Conservation (phyloP, 2,113 vertebrate species). For the Aleadryas rufinucha region DNA sequence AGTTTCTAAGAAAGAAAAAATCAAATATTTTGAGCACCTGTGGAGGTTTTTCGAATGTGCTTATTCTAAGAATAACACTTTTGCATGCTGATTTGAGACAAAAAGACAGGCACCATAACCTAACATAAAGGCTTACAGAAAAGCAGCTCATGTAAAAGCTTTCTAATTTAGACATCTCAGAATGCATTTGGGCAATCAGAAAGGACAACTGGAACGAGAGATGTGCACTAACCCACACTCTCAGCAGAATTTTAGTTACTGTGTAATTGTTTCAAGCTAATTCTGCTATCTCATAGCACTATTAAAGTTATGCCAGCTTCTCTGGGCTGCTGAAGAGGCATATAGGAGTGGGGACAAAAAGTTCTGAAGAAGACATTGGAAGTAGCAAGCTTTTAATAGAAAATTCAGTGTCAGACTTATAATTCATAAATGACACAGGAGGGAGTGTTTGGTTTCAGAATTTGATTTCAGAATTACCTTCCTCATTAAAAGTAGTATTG, state of each 20-base stretch:
- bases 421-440: background rate
- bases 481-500: background rate
- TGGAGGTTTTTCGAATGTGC: background rate
- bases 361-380: background rate
- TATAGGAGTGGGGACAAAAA: background rate
- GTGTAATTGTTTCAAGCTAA: background rate
- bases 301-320: background rate
- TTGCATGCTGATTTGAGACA: background rate
- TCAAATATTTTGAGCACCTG: background rate
- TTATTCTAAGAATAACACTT: background rate
- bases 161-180: background rate
- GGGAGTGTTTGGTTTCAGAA: background rate
- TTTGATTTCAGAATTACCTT: background rate
- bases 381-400: background rate
- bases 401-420: background rate
- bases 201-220: background rate
- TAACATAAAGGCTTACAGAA: background rate
- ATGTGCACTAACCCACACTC: background rate
- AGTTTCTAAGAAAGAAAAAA: background rate
- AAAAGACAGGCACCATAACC: background rate
- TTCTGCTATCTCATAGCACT: background rate
- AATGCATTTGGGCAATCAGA: background rate
- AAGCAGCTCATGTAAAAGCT: background rate
- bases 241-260: background rate
- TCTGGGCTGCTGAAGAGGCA: background rate